These are phyloP conservation scores for Dendrolimus pini DNA, from an alignment of 2,888 invertebrate genomes.

Conservation along the genomic window DNA sequence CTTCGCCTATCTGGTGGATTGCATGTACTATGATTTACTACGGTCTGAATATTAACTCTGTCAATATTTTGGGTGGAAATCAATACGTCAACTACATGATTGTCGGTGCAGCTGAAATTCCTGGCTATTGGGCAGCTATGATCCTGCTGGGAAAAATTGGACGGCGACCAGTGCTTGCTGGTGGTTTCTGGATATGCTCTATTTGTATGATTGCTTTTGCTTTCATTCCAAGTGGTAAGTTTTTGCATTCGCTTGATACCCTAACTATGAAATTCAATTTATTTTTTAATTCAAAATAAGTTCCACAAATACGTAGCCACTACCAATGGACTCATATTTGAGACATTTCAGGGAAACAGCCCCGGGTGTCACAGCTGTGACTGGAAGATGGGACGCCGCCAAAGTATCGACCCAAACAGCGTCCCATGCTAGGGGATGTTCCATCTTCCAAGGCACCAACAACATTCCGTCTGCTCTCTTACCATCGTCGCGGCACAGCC, in stretches of 20 bases:
- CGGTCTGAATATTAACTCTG: constrained; percentile 82
- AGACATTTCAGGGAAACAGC: no score
- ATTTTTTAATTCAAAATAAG: no score
- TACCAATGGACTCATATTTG: no score
- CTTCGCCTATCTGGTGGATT: constrained; percentile 80
- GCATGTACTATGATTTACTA: constrained; percentile 83
- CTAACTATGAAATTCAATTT: no score
- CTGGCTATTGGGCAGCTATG: constrained; percentile 82
- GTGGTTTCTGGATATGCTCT: constrained; percentile 79
- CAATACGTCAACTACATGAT: constrained; percentile 81
- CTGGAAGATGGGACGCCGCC: no score
- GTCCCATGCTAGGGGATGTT: no score
- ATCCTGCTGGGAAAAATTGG: constrained; percentile 79
- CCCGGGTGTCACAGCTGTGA: no score
- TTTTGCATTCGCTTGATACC: neutral
- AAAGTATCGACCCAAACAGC: no score
- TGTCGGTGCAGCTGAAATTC: constrained; percentile 82
- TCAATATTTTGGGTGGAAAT: constrained; percentile 78
- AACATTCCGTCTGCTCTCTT: no score
- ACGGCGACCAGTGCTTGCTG: constrained; percentile 78
- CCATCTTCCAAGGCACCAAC: no score
- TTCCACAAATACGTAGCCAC: no score
- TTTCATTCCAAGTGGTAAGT: constrained; percentile 73
- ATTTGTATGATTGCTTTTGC: constrained; percentile 77
- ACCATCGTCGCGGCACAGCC: no score